A percentile compares a stretch with the other conserved stretches of the same genome.
Conservation (phyloP, 2,797 vertebrate genomes). For the Falco berigora region DNA sequence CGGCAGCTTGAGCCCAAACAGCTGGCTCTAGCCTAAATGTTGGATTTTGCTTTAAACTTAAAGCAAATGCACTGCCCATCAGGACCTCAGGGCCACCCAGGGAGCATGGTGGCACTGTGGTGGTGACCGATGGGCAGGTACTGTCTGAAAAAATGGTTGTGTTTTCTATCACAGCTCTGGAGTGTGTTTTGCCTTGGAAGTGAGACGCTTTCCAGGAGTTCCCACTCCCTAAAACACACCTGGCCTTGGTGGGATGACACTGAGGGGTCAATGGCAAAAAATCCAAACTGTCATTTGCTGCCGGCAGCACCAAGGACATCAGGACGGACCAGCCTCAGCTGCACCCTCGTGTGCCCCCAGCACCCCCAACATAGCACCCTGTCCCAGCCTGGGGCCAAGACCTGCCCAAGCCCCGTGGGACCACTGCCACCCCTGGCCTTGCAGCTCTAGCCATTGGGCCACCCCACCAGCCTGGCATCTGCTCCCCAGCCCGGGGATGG, state of each 20-base stretch:
- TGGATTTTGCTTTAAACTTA: background rate
- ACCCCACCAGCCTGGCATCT: background rate
- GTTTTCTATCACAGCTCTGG: background rate
- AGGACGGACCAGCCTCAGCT: background rate
- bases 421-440: background rate
- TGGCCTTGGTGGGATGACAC: background rate
- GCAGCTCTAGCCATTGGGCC: background rate
- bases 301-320: background rate
- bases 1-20: background rate
- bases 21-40: rapidly evolving
- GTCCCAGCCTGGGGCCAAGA: background rate
- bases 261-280: background rate
- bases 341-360: rapidly evolving
- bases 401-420: background rate
- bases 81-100: background rate
- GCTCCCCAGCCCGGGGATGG: background rate
- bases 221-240: background rate
- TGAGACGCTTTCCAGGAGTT: background rate
- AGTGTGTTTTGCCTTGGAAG: background rate
- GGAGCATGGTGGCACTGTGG: background rate
- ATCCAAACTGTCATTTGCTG: background rate
- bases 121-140: background rate
- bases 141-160: rapidly evolving
- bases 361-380: background rate
- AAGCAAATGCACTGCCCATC: background rate